Evolutionary conservation across 2,113 vertebrate genomes (phyloP), one percentile per base, ranked within the genome.

Genomic region (Phasianus colchicus): DNA sequence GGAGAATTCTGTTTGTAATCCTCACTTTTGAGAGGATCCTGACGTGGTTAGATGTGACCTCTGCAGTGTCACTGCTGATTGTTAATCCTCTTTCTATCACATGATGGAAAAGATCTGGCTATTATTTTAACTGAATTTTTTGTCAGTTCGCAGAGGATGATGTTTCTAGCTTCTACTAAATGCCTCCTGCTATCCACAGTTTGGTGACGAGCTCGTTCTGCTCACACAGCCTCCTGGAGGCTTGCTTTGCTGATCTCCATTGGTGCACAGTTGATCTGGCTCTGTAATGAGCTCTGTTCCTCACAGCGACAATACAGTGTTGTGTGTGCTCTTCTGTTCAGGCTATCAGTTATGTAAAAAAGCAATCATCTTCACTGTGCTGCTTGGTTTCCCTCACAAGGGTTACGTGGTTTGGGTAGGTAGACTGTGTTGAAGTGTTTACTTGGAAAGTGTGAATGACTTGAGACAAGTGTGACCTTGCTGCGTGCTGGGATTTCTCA

Each of bases 41-140:
- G 1, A 50, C 24, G 27, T 0, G 0, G 66, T 90, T 65, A n/a
- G 47, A 40, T 0, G 0, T 67, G 48, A 64, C 42, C 34, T 52
- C 50, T 87, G 77, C 86, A 91, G 55, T 2, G 7, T 69, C 66
- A 13, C 11, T 78, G 65, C 52, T 64, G 38, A 32, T 86, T 92
- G 42, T 86, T 90, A 75, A 52, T 50, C 43, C 16, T 78, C 29
- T 74, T 70, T 71, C 54, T n/a, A 10, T 29, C 50, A 27, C 47
- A 42, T 29, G 0, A 1, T 48, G 20, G 84, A 8, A 8, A 83
- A 48, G 45, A 20, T 34, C 47, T 75, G 70, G 8, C 34, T 24
- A 18, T 47, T 86, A 42, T 66, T 60, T 50, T 38, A 79, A 55
- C 34, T 66, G 25, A 11, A 3, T 69, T 40, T 45, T 55, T 63